These are phyloP conservation scores for Dryas iulia DNA, from an alignment of 1,140 invertebrate genomes.

Conservation along the genomic window DNA sequence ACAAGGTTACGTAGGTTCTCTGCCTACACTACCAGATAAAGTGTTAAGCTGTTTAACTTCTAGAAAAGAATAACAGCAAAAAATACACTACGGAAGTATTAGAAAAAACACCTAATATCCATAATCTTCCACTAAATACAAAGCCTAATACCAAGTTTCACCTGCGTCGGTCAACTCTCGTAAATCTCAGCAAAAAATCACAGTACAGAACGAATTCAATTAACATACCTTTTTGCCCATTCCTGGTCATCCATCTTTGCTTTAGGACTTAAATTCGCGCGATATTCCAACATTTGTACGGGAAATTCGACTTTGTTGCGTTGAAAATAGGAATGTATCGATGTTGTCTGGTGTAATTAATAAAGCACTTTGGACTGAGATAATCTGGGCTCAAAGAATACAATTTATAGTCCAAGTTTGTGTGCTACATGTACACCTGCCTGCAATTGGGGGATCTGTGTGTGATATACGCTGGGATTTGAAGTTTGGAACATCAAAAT, in stretches of 20 bases:
- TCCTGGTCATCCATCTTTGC: constrained; percentile 20
- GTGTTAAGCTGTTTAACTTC: too few species aligned
- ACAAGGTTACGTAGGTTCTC: too few species aligned
- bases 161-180: constrained; percentile 19
- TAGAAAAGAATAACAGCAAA: too few species aligned
- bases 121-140: background rate
- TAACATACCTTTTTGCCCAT: constrained; percentile 28
- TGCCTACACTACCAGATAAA: too few species aligned
- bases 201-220: constrained; percentile 26
- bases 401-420: constrained; percentile 19
- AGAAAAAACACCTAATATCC: background rate
- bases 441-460: constrained; percentile 1
- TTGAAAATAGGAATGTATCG: background rate
- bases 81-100: background rate
- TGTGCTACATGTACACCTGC: constrained; percentile 2
- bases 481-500: background rate
- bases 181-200: constrained; percentile 27
- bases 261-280: constrained; percentile 25
- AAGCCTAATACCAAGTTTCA: constrained; percentile 17
- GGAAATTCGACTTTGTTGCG: background rate
- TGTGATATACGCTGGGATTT: background rate
- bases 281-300: constrained; percentile 4
- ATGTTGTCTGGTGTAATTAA: constrained; percentile 21
- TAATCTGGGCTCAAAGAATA: constrained; percentile 25
- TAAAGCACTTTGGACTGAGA: constrained; percentile 21